Conservation (phyloP, 2,888 invertebrate species). For the Pollenia amentaria region DNA sequence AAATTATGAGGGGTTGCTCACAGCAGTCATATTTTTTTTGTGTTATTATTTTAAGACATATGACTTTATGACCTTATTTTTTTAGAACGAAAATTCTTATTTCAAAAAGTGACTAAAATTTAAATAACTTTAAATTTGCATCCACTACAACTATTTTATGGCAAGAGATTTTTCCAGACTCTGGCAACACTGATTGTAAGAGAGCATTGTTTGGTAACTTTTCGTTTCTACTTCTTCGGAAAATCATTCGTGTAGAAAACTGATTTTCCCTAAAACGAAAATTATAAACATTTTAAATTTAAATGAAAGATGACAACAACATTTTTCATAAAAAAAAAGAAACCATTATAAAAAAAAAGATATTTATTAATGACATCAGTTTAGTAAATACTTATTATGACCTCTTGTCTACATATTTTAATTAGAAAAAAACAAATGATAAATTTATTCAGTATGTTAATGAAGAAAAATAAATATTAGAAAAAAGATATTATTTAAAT, state of each 20-base stretch:
- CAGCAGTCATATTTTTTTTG: too few relatives aligned
- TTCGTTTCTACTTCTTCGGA: neutral
- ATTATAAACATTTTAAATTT: slow-evolving; percentile 20
- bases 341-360: neutral
- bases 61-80: too few relatives aligned
- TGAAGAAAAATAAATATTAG: neutral
- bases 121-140: too few relatives aligned
- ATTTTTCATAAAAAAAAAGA: neutral
- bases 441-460: slow-evolving; percentile 21
- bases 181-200: neutral
- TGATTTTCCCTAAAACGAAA: neutral
- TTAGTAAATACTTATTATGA: neutral
- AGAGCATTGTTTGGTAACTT: neutral
- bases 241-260: slow-evolving; percentile 36
- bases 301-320: slow-evolving; percentile 23
- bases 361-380: slow-evolving; percentile 13
- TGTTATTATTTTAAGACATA: too few relatives aligned
- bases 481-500: neutral
- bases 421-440: neutral
- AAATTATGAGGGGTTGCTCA: too few relatives aligned
- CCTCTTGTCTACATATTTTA: neutral
- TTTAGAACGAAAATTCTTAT: too few relatives aligned
- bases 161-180: neutral
- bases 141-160: too few relatives aligned
- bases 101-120: too few relatives aligned